Conservation (phyloP, 2,797 vertebrate species). For the Aeoliscus strigatus region DNA sequence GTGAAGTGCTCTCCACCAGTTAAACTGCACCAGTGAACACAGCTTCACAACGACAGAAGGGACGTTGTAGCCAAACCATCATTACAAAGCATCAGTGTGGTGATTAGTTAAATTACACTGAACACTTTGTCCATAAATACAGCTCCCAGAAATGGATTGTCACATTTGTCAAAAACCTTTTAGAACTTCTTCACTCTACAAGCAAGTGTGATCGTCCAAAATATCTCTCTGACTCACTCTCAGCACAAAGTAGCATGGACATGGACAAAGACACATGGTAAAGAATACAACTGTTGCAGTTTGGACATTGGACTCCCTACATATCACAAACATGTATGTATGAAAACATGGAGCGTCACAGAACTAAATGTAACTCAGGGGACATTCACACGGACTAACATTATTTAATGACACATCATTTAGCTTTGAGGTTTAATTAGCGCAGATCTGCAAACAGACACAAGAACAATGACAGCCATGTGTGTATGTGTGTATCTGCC, state of each 20-base stretch:
- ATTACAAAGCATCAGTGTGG: constrained; percentile 3
- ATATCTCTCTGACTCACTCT: too few relatives aligned
- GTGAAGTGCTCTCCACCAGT: constrained; percentile 31
- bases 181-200: too few relatives aligned
- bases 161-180: too few relatives aligned
- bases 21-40: constrained; percentile 39
- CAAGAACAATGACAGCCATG: constrained; percentile 30
- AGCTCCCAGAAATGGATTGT: too few relatives aligned
- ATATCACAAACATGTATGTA: too few relatives aligned
- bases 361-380: not conserved
- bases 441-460: constrained; percentile 35
- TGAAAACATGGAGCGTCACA: too few relatives aligned
- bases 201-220: too few relatives aligned
- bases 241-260: too few relatives aligned
- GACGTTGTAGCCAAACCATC: constrained; percentile 15
- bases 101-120: not conserved
- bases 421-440: constrained; percentile 49
- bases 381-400: constrained; percentile 18
- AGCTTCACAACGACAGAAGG: constrained; percentile 36
- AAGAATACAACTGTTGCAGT: too few relatives aligned
- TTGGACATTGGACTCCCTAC: too few relatives aligned
- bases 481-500: constrained; percentile 12
- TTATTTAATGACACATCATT: constrained; percentile 37
- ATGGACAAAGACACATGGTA: too few relatives aligned
- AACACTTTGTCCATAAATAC: too few relatives aligned